Evolutionary conservation across 2,113 vertebrate species (phyloP).

Genomic region (Marmota monax): DNA sequence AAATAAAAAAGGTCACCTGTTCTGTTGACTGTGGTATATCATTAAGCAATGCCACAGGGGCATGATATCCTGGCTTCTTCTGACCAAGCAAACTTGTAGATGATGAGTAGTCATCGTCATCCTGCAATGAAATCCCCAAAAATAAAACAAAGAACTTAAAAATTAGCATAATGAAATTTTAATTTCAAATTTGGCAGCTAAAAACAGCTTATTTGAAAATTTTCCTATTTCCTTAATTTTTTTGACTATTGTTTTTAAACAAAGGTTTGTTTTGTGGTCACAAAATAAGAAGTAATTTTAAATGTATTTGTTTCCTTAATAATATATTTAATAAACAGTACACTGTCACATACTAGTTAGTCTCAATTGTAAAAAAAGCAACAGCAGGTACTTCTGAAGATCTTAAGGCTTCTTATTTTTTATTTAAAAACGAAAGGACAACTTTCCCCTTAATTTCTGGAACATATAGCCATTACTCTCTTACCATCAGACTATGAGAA

Average conservation of each 20-base stretch:
- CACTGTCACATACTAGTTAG: not conserved
- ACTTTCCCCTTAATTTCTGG: not conserved
- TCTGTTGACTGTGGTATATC: slow-evolving; percentile 98
- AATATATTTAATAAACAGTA: not conserved
- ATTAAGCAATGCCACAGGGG: slow-evolving; percentile 97
- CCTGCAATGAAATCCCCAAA: slow-evolving; percentile 86
- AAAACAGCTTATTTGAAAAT: not conserved
- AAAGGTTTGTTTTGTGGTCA: not conserved
- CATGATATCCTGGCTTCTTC: slow-evolving; percentile 98
- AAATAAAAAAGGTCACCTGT: slow-evolving; percentile 87
- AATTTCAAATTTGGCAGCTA: slow-evolving; percentile 18
- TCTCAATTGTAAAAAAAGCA: not conserved
- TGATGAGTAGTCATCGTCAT: slow-evolving; percentile 97
- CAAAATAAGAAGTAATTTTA: not conserved
- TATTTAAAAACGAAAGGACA: slow-evolving; percentile 43
- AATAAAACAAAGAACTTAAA: slow-evolving; percentile 6
- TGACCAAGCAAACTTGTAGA: slow-evolving; percentile 96
- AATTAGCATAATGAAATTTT: not conserved
- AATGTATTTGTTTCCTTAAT: not conserved
- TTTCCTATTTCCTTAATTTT: not conserved
- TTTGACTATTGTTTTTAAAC: not conserved
- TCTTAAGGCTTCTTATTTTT: not conserved
- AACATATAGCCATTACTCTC: not conserved
- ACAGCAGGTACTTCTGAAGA: not conserved
- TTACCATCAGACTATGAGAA: not conserved